Conservation (phyloP, 2,888 invertebrate species). For the Drosophila stalkeri region DNA sequence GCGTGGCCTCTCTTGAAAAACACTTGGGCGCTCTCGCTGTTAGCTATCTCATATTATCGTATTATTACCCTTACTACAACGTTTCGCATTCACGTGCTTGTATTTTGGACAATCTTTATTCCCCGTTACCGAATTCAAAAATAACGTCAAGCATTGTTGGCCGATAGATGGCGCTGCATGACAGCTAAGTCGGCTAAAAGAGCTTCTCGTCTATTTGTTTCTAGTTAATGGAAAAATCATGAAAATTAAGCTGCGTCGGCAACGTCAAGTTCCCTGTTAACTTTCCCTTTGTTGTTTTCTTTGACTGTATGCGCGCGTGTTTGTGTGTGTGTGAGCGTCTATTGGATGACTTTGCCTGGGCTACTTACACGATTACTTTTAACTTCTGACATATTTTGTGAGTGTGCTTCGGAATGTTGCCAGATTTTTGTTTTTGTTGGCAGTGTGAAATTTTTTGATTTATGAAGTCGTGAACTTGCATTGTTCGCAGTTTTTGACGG, state of each 20-base stretch:
- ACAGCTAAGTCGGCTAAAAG: slow-evolving; percentile 13
- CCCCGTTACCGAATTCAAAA: slow-evolving; percentile 28
- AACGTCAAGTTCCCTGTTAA: slow-evolving; percentile 50
- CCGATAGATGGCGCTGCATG: slow-evolving; percentile 52
- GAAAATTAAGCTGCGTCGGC: slow-evolving; percentile 56
- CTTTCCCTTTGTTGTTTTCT: slow-evolving; percentile 55
- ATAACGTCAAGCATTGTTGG: slow-evolving; percentile 35
- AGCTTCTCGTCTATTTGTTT: slow-evolving; percentile 24
- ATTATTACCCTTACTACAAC: slow-evolving; percentile 56
- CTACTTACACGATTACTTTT: slow-evolving; percentile 67
- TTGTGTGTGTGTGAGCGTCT: slow-evolving; percentile 10
- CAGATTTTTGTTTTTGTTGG: slow-evolving; percentile 57
- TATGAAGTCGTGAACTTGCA: slow-evolving; percentile 51
- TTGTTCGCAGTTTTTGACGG: slow-evolving; percentile 28
- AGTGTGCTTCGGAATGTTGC: slow-evolving; percentile 60
- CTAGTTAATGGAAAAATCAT: slow-evolving; percentile 63
- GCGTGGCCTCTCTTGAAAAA: slow-evolving; percentile 4
- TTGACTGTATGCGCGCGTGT: background rate
- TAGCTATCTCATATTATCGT: slow-evolving; percentile 49
- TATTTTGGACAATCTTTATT: slow-evolving; percentile 49
- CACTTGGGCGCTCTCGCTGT: slow-evolving; percentile 25
- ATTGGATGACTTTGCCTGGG: slow-evolving; percentile 30
- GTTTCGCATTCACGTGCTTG: slow-evolving; percentile 54
- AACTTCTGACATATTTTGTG: slow-evolving; percentile 66
- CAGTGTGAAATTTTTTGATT: slow-evolving; percentile 53